Conservation (phyloP, 92 coral and sea anemone species). For the Umimayanthus chanpuru region DNA sequence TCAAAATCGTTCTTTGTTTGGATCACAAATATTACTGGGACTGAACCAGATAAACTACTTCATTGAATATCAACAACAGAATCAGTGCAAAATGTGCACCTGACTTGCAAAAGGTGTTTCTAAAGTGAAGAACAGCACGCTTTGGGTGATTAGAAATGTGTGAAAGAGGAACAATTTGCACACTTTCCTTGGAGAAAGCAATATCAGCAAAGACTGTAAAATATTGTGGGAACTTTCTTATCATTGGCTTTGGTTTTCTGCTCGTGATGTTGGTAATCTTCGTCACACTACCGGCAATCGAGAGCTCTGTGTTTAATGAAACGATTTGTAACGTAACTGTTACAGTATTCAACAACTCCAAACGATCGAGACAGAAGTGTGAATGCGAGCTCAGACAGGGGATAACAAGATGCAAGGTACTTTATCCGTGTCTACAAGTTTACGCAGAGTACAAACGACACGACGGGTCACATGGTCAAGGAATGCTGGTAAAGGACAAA, state of each 20-base stretch:
- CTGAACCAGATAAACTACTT: background rate
- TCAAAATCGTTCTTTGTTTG: too few species aligned
- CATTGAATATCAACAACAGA: background rate
- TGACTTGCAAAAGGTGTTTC: background rate
- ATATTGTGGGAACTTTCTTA: constrained; percentile 8
- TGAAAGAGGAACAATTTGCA: background rate
- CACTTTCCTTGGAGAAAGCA: background rate
- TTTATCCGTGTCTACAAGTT: constrained; percentile 27
- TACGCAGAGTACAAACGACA: constrained; percentile 31
- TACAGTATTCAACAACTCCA: constrained; percentile 4
- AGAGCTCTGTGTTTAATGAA: constrained; percentile 7
- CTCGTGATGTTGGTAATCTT: background rate
- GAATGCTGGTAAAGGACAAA: background rate
- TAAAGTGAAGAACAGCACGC: background rate
- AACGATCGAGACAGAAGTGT: background rate
- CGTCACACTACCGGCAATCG: constrained; percentile 13
- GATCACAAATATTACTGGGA: background rate
- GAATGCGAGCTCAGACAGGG: constrained; percentile 9
- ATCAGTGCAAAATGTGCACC: background rate
- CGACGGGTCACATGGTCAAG: constrained; percentile 17
- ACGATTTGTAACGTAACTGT: constrained; percentile 22
- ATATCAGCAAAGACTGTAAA: background rate
- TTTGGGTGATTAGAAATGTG: background rate
- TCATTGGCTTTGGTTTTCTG: constrained; percentile 2
- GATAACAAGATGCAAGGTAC: constrained; percentile 6